Evolutionary conservation across 2,888 invertebrate species (phyloP), one percentile per base, ranked within the genome.

Genomic region (Netelia fuscicornis): DNA sequence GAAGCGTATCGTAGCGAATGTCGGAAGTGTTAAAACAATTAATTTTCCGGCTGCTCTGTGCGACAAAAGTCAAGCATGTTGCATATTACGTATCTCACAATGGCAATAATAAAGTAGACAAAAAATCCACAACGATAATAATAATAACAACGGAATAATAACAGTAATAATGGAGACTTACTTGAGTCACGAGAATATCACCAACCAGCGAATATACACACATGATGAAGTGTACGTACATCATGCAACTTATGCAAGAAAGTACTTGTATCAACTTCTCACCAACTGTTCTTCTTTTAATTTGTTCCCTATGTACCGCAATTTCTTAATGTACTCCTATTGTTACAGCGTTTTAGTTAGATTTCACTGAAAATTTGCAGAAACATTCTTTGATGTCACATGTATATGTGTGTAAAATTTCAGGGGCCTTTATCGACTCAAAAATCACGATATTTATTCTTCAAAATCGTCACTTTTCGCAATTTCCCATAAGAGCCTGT

Each of bases 21-120:
- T 74, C 23, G 52, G 62, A 72, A 88, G 72, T 6, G 84, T 84
- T 25, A 89, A 10, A 25, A 85, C 84, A 78, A 86, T 71, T 0
- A 86, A 68, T 67, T 86, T 88, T 62, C 87, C 87, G 0, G 84
- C 88, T 2, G 87, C 17, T 70, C 82, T 82, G 54, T 13, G 44
- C 58, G 8, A 70, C 42, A 71, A 67, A 20, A 44, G 9, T 11
- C 1, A 13, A 58, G 8, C 25, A 30, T 30, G 30, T 30, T 30
- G 30, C 30, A 30, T 30, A 30, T 1, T 30, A 30, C 17, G 17
- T 25, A 30, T 30, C 30, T 30, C 5, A 30, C 30, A 30, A 30
- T 5, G 6, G 30, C 30, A 30, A 30, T 30, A 30, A 30, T 30
- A 3, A 30, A 30, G 5, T 5, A 30, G 30, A 5, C 30, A 30